Base-by-base conservation (phyloP, 2,797 vertebrate species). In the Ptychobarbus kaznakovi region DNA sequence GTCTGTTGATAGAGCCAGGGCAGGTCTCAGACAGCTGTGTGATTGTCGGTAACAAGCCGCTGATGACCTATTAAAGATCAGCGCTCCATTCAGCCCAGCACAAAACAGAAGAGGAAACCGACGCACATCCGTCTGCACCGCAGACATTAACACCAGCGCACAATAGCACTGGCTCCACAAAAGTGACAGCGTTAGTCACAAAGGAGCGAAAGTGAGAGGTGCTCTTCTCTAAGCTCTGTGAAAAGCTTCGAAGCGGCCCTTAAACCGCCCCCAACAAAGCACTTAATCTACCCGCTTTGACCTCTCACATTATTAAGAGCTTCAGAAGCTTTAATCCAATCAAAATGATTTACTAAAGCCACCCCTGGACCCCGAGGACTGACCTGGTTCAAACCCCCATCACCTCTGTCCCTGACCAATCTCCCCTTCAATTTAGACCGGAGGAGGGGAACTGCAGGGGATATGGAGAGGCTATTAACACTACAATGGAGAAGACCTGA, bases 311-410 rank as follows among this genome's bases (percentile, higher is more conserved):
- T 97, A 97, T 97, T 97, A 96, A 96, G 95, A 95, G 95, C 96
- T 92, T 91, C 95, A 90, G 94, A 97, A 96, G 97, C 96, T 97
- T 96, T 98, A 98, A 98, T 98, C 97, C 97, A 98, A 98, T 98
- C 97, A 97, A 96, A 97, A 97, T 97, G 96, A 98, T 98, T 97
- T 97, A 96, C 94, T 96, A 92, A 95, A 97, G 96, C 91, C 66
- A 86, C 83, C 86, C 81, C 81, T 75, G 66, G 80, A 74, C 79
- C 53, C 91, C 87, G 90, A 91, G 90, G 92, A 90, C 93, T 94
- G 92, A 95, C 94, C 90, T 90, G 90, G 93, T 91, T 92, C 90
- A 73, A 81, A 56, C 91, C 90, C 91, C 75, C 75, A 42, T 81
- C 84, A 85, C 88, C 90, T 93, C 93, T 95, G 94, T 92, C 93